Conservation (phyloP, 1,140 invertebrate species). For the Zaprionus capensis region DNA sequence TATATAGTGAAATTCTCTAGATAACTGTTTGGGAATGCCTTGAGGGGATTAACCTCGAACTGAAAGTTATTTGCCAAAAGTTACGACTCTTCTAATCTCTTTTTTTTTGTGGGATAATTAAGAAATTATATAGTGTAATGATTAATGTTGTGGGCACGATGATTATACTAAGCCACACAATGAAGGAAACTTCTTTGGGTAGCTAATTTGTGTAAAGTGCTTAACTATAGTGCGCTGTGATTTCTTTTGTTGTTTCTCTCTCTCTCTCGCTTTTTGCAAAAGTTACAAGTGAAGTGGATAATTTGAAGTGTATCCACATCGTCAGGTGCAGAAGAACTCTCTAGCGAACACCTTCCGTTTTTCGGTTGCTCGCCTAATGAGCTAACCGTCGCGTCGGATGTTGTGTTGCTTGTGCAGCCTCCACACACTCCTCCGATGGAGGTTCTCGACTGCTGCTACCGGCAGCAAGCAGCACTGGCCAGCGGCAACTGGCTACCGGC, state of each 20-base stretch:
- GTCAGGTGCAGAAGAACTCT: constrained; percentile 21
- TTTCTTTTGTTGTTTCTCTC: background rate
- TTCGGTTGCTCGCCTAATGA: constrained; percentile 41
- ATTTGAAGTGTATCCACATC: constrained; percentile 11
- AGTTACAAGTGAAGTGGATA: constrained; percentile 5
- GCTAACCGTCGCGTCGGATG: constrained; percentile 43
- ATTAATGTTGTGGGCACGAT: constrained; percentile 12
- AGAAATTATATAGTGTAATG: constrained; percentile 23
- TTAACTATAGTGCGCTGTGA: constrained; percentile 12
- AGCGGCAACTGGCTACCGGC: constrained; percentile 4
- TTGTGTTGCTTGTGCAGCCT: constrained; percentile 42
- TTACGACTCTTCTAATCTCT: background rate
- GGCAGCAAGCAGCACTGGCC: background rate
- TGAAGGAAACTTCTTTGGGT: background rate
- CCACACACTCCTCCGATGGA: constrained; percentile 7
- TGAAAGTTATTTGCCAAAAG: background rate
- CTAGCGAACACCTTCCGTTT: constrained; percentile 22
- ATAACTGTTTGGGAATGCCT: background rate
- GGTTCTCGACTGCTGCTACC: constrained; percentile 8
- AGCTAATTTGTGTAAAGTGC: constrained; percentile 32
- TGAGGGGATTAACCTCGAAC: background rate
- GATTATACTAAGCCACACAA: background rate
- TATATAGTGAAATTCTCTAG: background rate
- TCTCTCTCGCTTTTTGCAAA: background rate
- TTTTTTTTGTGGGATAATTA: background rate